phyloP scores from a whole-genome alignment of 2,113 vertebrate species.

The Pygoscelis antarcticus region DNA sequence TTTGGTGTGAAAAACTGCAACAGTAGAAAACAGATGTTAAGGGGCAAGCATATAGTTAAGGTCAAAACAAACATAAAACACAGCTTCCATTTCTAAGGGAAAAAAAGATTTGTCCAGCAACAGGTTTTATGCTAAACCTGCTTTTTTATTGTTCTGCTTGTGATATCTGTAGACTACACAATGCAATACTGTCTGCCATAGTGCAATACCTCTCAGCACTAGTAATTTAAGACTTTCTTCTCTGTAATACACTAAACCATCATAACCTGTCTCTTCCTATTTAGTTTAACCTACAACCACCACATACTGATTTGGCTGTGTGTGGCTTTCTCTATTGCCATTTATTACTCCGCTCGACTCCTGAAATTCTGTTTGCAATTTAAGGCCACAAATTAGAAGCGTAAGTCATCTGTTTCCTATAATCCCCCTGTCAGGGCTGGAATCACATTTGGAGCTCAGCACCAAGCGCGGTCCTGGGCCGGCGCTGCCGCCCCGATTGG shows the following conservation, averaged over 20 bases:
- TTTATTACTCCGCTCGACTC: slow-evolving; percentile 93
- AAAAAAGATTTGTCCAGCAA: slow-evolving; percentile 74
- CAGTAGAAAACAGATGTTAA: slow-evolving; percentile 83
- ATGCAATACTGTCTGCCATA: slow-evolving; percentile 78
- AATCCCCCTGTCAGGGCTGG: slow-evolving; percentile 93
- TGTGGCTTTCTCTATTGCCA: slow-evolving; percentile 88
- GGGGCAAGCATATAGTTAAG: slow-evolving; percentile 78
- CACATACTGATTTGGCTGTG: slow-evolving; percentile 85
- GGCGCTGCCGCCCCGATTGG: slow-evolving; percentile 77
- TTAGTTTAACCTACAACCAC: slow-evolving; percentile 89
- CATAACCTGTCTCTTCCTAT: slow-evolving; percentile 91
- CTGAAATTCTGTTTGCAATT: slow-evolving; percentile 99
- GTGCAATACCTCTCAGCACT: slow-evolving; percentile 83
- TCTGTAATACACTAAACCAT: slow-evolving; percentile 89
- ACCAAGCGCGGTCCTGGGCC: slow-evolving; percentile 75
- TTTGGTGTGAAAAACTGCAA: slow-evolving; percentile 84
- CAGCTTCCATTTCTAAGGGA: slow-evolving; percentile 65
- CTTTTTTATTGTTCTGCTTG: slow-evolving; percentile 82
- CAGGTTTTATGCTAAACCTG: slow-evolving; percentile 81
- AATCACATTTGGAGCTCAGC: slow-evolving; percentile 87
- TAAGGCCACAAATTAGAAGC: slow-evolving; percentile 98
- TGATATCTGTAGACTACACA: slow-evolving; percentile 81
- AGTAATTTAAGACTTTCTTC: slow-evolving; percentile 89
- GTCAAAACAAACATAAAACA: slow-evolving; percentile 82
- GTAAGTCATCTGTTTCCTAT: slow-evolving; percentile 99